These are phyloP conservation scores for Globia sparganii DNA, from an alignment of 2,888 invertebrate genomes.

Conservation along the genomic window DNA sequence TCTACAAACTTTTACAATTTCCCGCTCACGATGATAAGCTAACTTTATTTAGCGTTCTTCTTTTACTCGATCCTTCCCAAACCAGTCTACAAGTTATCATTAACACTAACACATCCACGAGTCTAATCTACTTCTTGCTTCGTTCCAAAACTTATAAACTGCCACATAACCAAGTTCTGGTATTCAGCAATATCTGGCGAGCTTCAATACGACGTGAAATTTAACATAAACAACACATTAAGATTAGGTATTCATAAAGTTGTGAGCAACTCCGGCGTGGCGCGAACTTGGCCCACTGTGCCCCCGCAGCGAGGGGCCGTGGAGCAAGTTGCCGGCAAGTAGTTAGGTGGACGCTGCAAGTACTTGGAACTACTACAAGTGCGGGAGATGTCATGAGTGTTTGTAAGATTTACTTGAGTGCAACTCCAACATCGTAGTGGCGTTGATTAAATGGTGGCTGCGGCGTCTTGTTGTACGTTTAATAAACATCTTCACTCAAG, in stretches of 20 bases:
- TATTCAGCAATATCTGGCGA: conserved; percentile 50
- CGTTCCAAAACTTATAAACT: conserved; percentile 49
- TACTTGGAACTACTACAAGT: conserved; percentile 18
- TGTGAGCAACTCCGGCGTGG: conserved; percentile 47
- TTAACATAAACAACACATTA: conserved; percentile 67
- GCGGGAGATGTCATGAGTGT: conserved; percentile 40
- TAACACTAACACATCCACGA: conserved; percentile 17
- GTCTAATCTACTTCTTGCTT: conserved; percentile 41
- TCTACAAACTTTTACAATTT: conserved; percentile 37
- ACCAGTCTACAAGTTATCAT: conserved; percentile 16
- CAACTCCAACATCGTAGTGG: conserved; percentile 26
- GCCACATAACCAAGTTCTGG: conserved; percentile 36
- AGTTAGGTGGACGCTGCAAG: conserved; percentile 54
- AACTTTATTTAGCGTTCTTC: conserved; percentile 7
- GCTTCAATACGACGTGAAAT: conserved; percentile 58
- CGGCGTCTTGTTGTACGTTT: not conserved
- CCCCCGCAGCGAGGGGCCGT: conserved; percentile 13
- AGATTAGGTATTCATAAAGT: conserved; percentile 69
- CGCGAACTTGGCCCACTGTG: conserved; percentile 40
- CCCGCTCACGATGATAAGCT: conserved; percentile 36
- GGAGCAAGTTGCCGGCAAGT: conserved; percentile 52
- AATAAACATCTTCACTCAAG: not conserved
- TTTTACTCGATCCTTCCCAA: conserved; percentile 15
- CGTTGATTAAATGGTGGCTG: conserved; percentile 18
- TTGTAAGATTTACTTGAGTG: conserved; percentile 40